Evolutionary conservation across 2,113 vertebrate genomes (phyloP), one percentile per base, ranked within the genome.

Genomic region (Pagrus major): DNA sequence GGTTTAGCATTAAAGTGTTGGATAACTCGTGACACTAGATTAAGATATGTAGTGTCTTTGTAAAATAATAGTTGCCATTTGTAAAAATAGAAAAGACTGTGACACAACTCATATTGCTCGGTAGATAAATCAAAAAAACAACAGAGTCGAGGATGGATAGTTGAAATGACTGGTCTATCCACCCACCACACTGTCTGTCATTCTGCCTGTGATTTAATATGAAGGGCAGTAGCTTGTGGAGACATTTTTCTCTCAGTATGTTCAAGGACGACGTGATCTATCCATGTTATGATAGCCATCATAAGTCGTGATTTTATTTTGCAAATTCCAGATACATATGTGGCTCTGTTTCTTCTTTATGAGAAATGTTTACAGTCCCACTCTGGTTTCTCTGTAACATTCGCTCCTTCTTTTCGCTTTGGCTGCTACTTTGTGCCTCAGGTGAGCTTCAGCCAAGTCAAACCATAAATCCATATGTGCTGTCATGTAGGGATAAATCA

Each of bases 161-260:
- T 27, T 75, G 51, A 80, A 52, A 64, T 76, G 72, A 73, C 74
- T 70, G 3, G 25, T 66, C 58, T 16, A 51, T 61, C 51, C 69
- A 46, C 27, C 61, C 29, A n/a, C 61, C 29, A n/a, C 61, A 35
- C 25, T 27, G 47, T 47, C 55, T 81, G 79, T 86, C 80, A 77
- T 67, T 79, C 52, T 56, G 33, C 54, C 42, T 65, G 37, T 72
- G 77, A 90, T 90, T 82, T 72, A 84, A 85, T 72, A 63, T 71
- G 73, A 81, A 88, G 55, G 64, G 8, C 39, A 37, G 42, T 70
- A 9, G 54, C 77, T 83, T 52, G 27, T 73, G 79, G 72, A 85
- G 71, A 75, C 58, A 74, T 79, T 76, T 78, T 66, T 88, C 75
- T 80, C 64, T 27, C 7, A 2, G 16, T 68, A 71, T 71, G 76